A percentile compares a stretch with the other conserved stretches of the same genome.
These are phyloP conservation scores for Metopia argyrocephala DNA, from an alignment of 2,888 invertebrate species.

Conservation along the genomic window DNA sequence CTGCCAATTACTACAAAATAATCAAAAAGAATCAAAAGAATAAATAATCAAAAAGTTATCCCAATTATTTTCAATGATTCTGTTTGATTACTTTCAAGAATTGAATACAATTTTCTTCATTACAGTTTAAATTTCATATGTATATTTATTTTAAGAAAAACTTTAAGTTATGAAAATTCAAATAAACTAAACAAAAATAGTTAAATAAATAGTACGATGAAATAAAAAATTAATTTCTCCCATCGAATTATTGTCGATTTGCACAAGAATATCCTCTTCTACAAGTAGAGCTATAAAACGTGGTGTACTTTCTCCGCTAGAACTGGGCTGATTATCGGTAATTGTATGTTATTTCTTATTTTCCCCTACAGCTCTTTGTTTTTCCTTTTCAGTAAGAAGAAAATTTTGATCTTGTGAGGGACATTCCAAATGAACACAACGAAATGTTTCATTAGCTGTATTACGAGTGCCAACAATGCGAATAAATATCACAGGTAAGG, in stretches of 20 bases:
- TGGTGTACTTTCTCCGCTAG: conserved; percentile 40
- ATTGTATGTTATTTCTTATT: conserved; percentile 37
- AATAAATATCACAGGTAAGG: conserved; percentile 93
- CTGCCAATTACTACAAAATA: too few relatives aligned
- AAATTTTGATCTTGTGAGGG: conserved; percentile 83
- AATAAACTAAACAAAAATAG: too few relatives aligned
- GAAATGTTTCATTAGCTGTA: conserved; percentile 90
- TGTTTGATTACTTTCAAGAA: too few relatives aligned
- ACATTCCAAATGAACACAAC: conserved; percentile 97
- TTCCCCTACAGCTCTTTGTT: conserved; percentile 47
- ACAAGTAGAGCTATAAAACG: conserved; percentile 25
- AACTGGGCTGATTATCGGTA: conserved; percentile 41
- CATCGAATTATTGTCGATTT: conserved; percentile 57
- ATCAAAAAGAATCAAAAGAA: too few relatives aligned
- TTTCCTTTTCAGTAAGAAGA: conserved; percentile 68
- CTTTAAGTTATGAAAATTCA: too few relatives aligned
- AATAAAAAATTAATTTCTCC: conserved; percentile 52
- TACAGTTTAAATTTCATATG: too few relatives aligned
- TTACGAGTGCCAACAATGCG: conserved; percentile 97
- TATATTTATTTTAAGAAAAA: too few relatives aligned
- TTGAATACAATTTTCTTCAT: too few relatives aligned
- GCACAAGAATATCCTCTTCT: conserved; percentile 61
- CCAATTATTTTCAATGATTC: too few relatives aligned
- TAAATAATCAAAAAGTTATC: too few relatives aligned
- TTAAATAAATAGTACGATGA: too few relatives aligned